Conservation (phyloP, 2,797 vertebrate species). For the Holocentrus rufus region DNA sequence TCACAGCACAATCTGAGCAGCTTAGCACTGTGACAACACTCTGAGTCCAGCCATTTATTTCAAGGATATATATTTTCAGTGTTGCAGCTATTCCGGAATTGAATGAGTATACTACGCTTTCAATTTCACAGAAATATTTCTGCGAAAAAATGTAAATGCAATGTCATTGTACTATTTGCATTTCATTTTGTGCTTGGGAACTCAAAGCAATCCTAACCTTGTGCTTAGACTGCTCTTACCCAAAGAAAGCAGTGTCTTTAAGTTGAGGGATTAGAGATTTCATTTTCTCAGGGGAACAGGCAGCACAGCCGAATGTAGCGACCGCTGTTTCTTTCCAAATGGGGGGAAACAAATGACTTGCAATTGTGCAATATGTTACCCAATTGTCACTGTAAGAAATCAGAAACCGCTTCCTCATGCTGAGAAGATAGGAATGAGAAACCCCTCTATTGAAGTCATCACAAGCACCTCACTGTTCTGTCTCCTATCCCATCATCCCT, state of each 20-base stretch:
- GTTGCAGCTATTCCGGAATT: conserved; percentile 6
- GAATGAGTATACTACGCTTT: background rate
- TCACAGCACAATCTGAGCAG: background rate
- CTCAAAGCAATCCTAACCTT: background rate
- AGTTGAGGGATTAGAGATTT: background rate
- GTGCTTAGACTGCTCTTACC: background rate
- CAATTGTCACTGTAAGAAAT: background rate
- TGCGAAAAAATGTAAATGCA: background rate
- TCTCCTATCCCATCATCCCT: background rate
- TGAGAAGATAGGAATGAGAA: conserved; percentile 10
- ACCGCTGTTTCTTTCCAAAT: too few species aligned
- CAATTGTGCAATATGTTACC: background rate
- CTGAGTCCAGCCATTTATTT: background rate
- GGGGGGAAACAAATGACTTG: too few species aligned
- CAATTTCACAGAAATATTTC: background rate
- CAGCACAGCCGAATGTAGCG: too few species aligned
- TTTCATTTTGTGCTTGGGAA: background rate
- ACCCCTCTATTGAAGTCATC: conserved; percentile 1
- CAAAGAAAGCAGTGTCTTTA: background rate
- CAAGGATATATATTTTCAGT: background rate
- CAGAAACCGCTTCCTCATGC: background rate
- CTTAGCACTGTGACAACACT: background rate
- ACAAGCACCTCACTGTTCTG: background rate
- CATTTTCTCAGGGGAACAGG: too few species aligned
- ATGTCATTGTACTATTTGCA: background rate